Evolutionary conservation across 2,888 invertebrate genomes (phyloP).

Genomic region (Chamaedrilus cognettii): DNA sequence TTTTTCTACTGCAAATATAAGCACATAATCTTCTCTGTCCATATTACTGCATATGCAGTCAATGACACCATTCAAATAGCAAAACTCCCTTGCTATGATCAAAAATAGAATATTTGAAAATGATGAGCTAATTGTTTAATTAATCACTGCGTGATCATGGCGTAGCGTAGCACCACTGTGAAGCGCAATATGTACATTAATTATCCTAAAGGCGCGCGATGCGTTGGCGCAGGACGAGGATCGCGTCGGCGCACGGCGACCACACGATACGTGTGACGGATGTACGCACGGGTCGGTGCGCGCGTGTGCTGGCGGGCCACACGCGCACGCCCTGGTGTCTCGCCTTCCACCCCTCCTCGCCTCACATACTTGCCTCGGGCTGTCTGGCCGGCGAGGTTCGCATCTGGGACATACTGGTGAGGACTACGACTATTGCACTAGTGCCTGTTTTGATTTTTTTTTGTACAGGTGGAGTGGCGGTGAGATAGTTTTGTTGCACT

Average conservation of each 20-base stretch:
- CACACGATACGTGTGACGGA: conserved; percentile 86
- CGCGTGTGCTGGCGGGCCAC: conserved; percentile 77
- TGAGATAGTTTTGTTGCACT: neutral
- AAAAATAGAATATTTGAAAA: too few relatives aligned
- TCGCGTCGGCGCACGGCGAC: conserved; percentile 85
- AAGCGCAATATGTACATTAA: too few relatives aligned
- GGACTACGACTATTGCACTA: too few relatives aligned
- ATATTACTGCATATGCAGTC: too few relatives aligned
- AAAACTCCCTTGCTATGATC: too few relatives aligned
- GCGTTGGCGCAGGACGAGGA: conserved; percentile 64
- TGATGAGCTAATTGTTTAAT: too few relatives aligned
- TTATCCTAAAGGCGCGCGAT: neutral
- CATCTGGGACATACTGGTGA: conserved; percentile 80
- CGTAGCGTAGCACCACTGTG: too few relatives aligned
- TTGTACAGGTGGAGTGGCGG: neutral
- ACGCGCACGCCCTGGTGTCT: conserved; percentile 90
- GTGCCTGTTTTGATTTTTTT: too few relatives aligned
- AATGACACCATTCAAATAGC: too few relatives aligned
- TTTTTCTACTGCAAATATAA: too few relatives aligned
- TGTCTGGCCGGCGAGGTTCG: conserved; percentile 87
- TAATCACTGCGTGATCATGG: too few relatives aligned
- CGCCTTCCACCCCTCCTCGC: conserved; percentile 82
- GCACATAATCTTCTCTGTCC: too few relatives aligned
- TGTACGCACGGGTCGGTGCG: conserved; percentile 75
- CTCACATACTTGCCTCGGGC: conserved; percentile 82